phyloP scores from a whole-genome alignment of 23 tunicate genomes.

The Aplidium turbinatum region DNA sequence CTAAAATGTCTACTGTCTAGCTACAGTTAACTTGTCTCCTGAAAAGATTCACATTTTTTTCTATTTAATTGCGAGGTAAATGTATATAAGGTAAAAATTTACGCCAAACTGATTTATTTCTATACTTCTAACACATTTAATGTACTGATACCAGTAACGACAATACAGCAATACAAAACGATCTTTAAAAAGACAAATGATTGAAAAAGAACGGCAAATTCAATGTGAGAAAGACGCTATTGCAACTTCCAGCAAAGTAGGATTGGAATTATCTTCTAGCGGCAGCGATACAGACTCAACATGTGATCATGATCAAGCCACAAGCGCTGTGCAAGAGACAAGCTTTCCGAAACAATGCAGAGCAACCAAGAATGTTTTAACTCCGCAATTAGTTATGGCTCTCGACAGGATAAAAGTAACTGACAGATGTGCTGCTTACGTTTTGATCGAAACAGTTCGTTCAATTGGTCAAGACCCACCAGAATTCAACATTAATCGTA shows the following conservation, averaged over 20 bases:
- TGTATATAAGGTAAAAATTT: too few species aligned
- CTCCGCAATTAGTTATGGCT: neutral
- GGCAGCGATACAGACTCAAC: constrained; percentile 18
- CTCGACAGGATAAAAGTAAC: constrained; percentile 26
- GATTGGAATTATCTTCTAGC: constrained; percentile 25
- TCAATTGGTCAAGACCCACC: constrained; percentile 9
- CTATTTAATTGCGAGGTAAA: too few species aligned
- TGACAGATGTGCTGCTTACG: constrained; percentile 18
- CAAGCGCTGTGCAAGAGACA: constrained; percentile 6
- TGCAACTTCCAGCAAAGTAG: neutral
- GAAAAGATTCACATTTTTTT: too few species aligned
- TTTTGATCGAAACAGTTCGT: constrained; percentile 18
- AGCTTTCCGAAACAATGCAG: neutral
- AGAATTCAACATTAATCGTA: constrained; percentile 28
- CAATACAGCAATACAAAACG: too few species aligned
- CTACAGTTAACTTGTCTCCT: too few species aligned
- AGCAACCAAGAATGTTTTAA: neutral
- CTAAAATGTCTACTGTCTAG: too few species aligned
- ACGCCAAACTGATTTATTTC: too few species aligned
- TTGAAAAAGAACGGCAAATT: constrained; percentile 18
- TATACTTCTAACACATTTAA: too few species aligned
- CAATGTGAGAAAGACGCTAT: neutral
- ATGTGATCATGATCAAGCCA: constrained; percentile 24
- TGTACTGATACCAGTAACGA: too few species aligned
- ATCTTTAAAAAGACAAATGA: too few species aligned